Base-by-base conservation (phyloP, 2,113 vertebrate species). In the Junco hyemalis region DNA sequence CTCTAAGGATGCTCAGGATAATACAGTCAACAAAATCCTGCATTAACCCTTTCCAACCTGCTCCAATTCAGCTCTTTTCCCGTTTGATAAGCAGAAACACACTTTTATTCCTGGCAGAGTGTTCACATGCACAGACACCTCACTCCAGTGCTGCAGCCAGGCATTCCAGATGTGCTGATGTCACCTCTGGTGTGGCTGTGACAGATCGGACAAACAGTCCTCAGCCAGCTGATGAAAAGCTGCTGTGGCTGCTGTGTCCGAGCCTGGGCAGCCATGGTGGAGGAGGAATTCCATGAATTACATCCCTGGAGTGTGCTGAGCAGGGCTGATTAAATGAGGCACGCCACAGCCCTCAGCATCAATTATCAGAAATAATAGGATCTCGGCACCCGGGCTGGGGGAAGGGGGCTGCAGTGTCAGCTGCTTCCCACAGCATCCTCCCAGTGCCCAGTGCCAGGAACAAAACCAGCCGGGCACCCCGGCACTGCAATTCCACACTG, bases 361-460 rank as follows among this genome's bases (percentile, higher is more conserved):
- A 95, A 96, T 96, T 95, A 96, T 48, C 88, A 96, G 96, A 77
- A 94, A 96, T 77, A 95, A 96, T 68, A 56, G 96, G 88, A 92
- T 96, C 94, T 84, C 93, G 93, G 73, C 81, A 95, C 88, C 95
- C 31, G 25, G 28, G 14, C 23, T 45, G 94, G 92, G 87, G 87
- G 73, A 94, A 95, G 90, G 96, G 95, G 94, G 90, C 28, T 21
- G 26, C 28, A 3, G 4, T 59, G 96, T 38, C 87, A 9, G 57
- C 91, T 10, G 47, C 61, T 78, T 51, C 82, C 28, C 61, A 66
- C 81, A 65, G 61, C n/a, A 64, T n/a, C 84, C 71, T 48, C 17
- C 59, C 65, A 22, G 78, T n/a, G 56, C 40, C 35, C 21, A 35
- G 47, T 5, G 73, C 71, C 93, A 95, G 60, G 40, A 78, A 86